These are phyloP conservation scores for Drosophila watanabei DNA, from an alignment of 1,140 invertebrate species.

Conservation along the genomic window DNA sequence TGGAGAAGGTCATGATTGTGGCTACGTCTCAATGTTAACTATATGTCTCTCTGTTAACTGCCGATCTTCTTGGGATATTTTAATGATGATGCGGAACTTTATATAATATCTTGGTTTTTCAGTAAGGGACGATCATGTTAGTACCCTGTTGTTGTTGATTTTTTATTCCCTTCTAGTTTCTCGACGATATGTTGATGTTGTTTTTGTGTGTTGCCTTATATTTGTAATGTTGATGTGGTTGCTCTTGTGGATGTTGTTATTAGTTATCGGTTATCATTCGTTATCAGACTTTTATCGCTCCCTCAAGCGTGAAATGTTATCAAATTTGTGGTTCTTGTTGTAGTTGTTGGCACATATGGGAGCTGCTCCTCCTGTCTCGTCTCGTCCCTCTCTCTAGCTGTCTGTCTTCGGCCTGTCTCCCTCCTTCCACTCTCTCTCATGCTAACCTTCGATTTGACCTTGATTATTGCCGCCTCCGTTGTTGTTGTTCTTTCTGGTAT, in stretches of 20 bases:
- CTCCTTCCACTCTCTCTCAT: slow-evolving; percentile 46
- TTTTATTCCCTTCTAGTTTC: neutral
- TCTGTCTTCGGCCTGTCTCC: slow-evolving; percentile 55
- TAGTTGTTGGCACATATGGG: slow-evolving; percentile 72
- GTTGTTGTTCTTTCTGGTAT: slow-evolving; percentile 9
- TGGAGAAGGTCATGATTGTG: slow-evolving; percentile 74
- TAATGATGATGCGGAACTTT: slow-evolving; percentile 5
- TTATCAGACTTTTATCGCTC: slow-evolving; percentile 74
- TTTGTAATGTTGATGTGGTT: slow-evolving; percentile 32
- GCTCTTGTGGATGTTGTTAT: slow-evolving; percentile 34
- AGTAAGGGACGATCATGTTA: slow-evolving; percentile 31
- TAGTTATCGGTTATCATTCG: slow-evolving; percentile 46
- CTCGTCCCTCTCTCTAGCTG: slow-evolving; percentile 40
- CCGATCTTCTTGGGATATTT: neutral
- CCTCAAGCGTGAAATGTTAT: slow-evolving; percentile 65
- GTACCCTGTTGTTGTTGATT: slow-evolving; percentile 14
- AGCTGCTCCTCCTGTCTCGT: slow-evolving; percentile 54
- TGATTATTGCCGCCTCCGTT: slow-evolving; percentile 27
- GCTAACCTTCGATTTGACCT: slow-evolving; percentile 53
- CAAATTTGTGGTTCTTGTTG: slow-evolving; percentile 39
- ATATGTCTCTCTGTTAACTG: slow-evolving; percentile 25
- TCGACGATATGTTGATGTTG: slow-evolving; percentile 53
- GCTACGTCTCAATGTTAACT: slow-evolving; percentile 14
- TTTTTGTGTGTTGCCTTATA: slow-evolving; percentile 9
- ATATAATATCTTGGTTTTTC: slow-evolving; percentile 11